Evolutionary conservation across 2,888 invertebrate species (phyloP).

Genomic region (Cataglyphis livida): DNA sequence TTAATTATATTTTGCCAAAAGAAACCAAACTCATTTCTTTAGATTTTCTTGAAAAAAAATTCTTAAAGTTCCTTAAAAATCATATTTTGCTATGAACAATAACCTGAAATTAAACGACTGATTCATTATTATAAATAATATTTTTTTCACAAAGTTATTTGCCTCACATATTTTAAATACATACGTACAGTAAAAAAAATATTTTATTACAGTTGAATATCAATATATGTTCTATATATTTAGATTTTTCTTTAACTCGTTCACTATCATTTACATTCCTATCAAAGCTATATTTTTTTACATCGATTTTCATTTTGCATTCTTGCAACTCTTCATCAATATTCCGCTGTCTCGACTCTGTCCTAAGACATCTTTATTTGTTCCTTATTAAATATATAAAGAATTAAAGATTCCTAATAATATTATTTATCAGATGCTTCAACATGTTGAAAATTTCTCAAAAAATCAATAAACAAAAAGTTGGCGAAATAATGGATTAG

Average conservation of each 20-base stretch:
- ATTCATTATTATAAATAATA: neutral
- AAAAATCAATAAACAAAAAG: neutral
- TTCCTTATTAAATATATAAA: neutral
- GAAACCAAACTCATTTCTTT: constrained; percentile 7
- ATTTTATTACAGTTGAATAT: neutral
- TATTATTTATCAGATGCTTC: neutral
- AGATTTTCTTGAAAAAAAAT: neutral
- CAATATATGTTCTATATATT: neutral
- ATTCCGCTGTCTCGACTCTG: neutral
- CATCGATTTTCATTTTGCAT: constrained; percentile 7
- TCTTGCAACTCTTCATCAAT: neutral
- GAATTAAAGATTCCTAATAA: neutral
- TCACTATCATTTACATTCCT: neutral
- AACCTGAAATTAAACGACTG: neutral
- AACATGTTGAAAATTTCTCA: neutral
- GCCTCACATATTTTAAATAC: constrained; percentile 12
- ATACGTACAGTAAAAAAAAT: neutral
- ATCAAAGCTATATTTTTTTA: neutral
- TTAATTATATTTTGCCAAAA: neutral
- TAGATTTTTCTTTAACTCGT: neutral
- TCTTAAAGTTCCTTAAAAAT: neutral
- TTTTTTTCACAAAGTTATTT: neutral
- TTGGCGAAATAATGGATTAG: neutral
- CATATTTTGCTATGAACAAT: neutral
- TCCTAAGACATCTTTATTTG: neutral